Percentiles rank a stretch among this genome's conserved stretches.
phyloP scores from a whole-genome alignment of 1,140 invertebrate genomes.

The Aphelenchoides fujianensis region DNA sequence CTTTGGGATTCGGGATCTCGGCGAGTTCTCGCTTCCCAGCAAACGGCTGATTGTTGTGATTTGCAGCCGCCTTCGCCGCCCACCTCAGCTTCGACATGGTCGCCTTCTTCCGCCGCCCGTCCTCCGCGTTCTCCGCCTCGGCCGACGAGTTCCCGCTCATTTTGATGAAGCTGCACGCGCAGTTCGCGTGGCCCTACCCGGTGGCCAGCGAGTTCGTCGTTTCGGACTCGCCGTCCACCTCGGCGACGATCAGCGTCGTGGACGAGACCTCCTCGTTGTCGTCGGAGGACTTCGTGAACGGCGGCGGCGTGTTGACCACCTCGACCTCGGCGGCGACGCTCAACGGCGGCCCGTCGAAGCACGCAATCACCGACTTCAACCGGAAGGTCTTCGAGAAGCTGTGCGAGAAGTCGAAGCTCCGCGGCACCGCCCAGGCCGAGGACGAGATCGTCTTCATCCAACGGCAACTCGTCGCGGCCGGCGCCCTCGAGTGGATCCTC shows the following conservation, averaged over 20 bases:
- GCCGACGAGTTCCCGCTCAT: slow-evolving; percentile 52
- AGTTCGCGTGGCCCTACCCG: slow-evolving; percentile 60
- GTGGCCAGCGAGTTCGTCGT: slow-evolving; percentile 22
- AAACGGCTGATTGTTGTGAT: slow-evolving; percentile 26
- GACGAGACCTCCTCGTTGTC: slow-evolving; percentile 28
- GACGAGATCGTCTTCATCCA: slow-evolving; percentile 40
- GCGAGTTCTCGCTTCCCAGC: too few species aligned
- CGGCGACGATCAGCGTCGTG: slow-evolving; percentile 18
- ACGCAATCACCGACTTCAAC: slow-evolving; percentile 24
- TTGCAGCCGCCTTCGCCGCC: slow-evolving; percentile 54
- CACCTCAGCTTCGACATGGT: slow-evolving; percentile 52
- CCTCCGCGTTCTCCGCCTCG: slow-evolving; percentile 30
- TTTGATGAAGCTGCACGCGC: slow-evolving; percentile 58
- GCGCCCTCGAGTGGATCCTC: slow-evolving; percentile 46
- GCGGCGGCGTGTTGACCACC: too few species aligned
- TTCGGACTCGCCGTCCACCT: slow-evolving; percentile 3
- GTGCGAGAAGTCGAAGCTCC: slow-evolving; percentile 31
- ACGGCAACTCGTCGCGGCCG: slow-evolving; percentile 30
- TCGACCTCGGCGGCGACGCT: neutral
- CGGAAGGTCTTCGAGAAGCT: slow-evolving; percentile 50
- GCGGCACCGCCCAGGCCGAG: slow-evolving; percentile 42
- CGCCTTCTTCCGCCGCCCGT: slow-evolving; percentile 29
- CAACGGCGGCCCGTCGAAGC: neutral
- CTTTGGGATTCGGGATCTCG: slow-evolving; percentile 57
- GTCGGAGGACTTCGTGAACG: slow-evolving; percentile 21